Evolutionary conservation across 2,888 invertebrate species (phyloP), one percentile per base, ranked within the genome.

Genomic region (Polydesmus complanatus): DNA sequence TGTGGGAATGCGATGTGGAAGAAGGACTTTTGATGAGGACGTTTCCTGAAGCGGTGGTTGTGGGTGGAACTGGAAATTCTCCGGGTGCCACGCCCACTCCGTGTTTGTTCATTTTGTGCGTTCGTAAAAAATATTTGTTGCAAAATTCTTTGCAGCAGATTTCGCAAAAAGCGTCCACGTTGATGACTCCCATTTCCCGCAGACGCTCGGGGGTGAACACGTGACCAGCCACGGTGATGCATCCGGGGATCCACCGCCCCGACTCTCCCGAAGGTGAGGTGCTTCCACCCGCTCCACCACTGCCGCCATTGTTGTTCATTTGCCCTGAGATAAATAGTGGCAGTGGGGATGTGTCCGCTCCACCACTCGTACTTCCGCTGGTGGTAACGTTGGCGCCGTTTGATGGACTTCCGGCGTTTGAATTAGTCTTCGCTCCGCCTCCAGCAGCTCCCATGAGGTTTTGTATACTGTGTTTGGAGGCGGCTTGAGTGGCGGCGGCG

Each of bases 21-120:
- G 18, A 23, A 3, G 55, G 8, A 8, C 50, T 50, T 21, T n/a
- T 19, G 21, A 48, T 56, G 14, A 23, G 8, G 14, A 25, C 11
- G 26, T 52, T 25, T 5, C 47, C 61, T 22, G 62, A 52, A 23
- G 21, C 47, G 47, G 37, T 37, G n/a, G n/a, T n/a, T n/a, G n/a
- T n/a, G 5, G 37, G 37, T 8, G 37, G 37, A 37, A 37, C 8
- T 37, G 37, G 37, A 37, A 37, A 37, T 56, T 27, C 49, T 49
- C 54, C 51, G 1, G 57, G 51, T 14, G 57, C 18, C 14, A 54
- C 72, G 2, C 73, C 80, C 47, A 93, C 84, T 0, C 93, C 93
- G 73, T 96, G 95, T n/a, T 88, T 82, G 72, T 92, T 88, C 77
- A 88, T 84, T 70, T 93, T 90, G 75, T 96, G 96, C 55, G 90